Evolutionary conservation across 1,140 invertebrate species (phyloP).

Genomic region (Lepidurus couesii): DNA sequence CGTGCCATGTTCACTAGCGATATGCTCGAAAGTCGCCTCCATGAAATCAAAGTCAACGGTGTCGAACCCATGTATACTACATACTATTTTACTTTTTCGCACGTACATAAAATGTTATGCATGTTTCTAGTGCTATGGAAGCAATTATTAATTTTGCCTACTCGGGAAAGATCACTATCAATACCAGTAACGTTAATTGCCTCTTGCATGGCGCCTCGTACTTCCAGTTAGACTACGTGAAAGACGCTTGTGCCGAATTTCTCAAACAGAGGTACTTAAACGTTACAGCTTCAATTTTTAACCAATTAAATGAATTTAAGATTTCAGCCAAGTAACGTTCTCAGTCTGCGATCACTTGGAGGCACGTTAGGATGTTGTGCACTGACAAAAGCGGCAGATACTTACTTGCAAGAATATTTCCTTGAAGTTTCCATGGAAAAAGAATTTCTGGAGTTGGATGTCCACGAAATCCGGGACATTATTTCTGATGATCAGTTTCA

Average conservation of each 20-base stretch:
- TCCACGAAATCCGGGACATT: too few relatives aligned
- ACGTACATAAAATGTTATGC: slow-evolving; percentile 27
- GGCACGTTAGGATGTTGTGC: slow-evolving; percentile 68
- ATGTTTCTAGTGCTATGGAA: slow-evolving; percentile 64
- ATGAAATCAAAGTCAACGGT: slow-evolving; percentile 73
- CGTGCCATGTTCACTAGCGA: slow-evolving; percentile 86
- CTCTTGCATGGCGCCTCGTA: slow-evolving; percentile 83
- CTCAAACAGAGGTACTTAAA: slow-evolving; percentile 57
- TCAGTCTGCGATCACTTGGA: slow-evolving; percentile 75
- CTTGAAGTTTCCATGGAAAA: too few relatives aligned
- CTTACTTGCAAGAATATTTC: too few relatives aligned
- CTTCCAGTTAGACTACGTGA: slow-evolving; percentile 70
- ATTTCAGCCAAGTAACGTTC: slow-evolving; percentile 75
- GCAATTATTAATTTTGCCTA: slow-evolving; percentile 82
- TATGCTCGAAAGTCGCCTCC: slow-evolving; percentile 77
- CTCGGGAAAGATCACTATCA: slow-evolving; percentile 69
- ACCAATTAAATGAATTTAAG: slow-evolving; percentile 44
- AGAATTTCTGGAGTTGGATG: too few relatives aligned
- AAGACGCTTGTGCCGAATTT: slow-evolving; percentile 77
- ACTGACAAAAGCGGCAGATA: slow-evolving; percentile 68
- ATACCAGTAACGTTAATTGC: slow-evolving; percentile 73
- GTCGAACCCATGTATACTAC: slow-evolving; percentile 63
- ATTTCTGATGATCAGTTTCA: too few relatives aligned
- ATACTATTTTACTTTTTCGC: slow-evolving; percentile 22
- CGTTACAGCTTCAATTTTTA: slow-evolving; percentile 12